Evolutionary conservation across 2,797 vertebrate genomes (phyloP).

Genomic region (Chelmon rostratus): DNA sequence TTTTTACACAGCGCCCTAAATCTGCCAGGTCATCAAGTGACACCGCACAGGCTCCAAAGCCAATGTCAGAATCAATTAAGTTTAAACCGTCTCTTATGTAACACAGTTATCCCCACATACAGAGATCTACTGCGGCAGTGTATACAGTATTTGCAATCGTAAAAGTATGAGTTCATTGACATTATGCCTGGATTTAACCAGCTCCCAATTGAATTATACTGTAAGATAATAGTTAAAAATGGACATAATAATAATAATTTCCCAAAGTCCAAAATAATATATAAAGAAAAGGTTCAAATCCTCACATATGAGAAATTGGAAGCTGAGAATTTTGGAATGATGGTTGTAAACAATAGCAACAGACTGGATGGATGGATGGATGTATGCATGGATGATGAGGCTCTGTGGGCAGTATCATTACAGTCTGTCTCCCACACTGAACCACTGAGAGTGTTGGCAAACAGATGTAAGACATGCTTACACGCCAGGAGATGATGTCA

Average conservation of each 20-base stretch:
- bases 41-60: constrained; percentile 30
- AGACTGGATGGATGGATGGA: neutral
- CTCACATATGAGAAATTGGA: neutral
- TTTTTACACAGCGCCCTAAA: constrained; percentile 55
- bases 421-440: neutral
- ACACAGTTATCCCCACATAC: neutral
- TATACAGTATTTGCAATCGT: neutral
- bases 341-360: neutral
- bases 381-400: neutral
- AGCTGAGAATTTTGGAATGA: neutral
- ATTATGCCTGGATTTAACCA: neutral
- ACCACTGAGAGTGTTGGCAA: neutral
- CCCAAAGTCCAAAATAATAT: no score
- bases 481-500: constrained; percentile 26
- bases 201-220: no score
- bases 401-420: neutral
- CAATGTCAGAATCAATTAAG: constrained; percentile 22
- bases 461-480: neutral
- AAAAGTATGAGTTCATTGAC: neutral
- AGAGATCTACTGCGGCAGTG: no score
- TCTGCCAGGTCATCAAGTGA: constrained; percentile 75
- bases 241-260: no score
- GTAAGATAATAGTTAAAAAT: no score
- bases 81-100: neutral
- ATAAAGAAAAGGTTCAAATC: neutral